Percentiles rank a stretch among this genome's conserved stretches.
Evolutionary conservation across 92 coral and sea anemone genomes (phyloP).

Genomic region (Galaxea fascicularis): DNA sequence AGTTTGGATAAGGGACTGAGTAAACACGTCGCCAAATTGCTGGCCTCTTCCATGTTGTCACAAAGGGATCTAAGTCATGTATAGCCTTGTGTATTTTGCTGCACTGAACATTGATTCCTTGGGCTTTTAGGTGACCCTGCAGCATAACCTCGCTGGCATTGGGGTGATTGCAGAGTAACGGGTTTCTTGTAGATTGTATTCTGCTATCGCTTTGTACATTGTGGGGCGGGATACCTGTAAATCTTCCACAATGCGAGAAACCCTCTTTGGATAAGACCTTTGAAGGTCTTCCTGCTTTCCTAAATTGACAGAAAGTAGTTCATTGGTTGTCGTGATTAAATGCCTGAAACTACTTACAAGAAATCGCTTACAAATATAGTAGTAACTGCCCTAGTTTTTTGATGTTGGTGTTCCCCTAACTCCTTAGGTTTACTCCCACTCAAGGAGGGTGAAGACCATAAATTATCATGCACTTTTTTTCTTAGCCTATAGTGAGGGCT

Average conservation of each 20-base stretch:
- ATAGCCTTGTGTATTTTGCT: constrained; percentile 19
- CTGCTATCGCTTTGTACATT: constrained; percentile 50
- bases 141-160: constrained; percentile 31
- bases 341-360: not conserved
- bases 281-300: constrained; percentile 36
- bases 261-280: constrained; percentile 35
- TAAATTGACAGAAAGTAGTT: constrained; percentile 15
- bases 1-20: constrained; percentile 16
- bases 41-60: constrained; percentile 33
- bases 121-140: constrained; percentile 30
- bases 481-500: constrained; percentile 8
- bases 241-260: constrained; percentile 40
- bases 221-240: constrained; percentile 43
- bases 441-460: constrained; percentile 12
- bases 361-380: not conserved
- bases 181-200: constrained; percentile 26
- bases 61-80: constrained; percentile 28
- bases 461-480: not conserved
- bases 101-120: constrained; percentile 21
- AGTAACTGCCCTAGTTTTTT: constrained; percentile 12
- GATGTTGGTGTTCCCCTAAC: constrained; percentile 11
- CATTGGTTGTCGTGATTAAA: constrained; percentile 10
- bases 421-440: constrained; percentile 3
- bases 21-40: constrained; percentile 33
- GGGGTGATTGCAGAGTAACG: constrained; percentile 22